These are phyloP conservation scores for Cantharis rufa DNA, from an alignment of 2,888 invertebrate species.

Conservation along the genomic window DNA sequence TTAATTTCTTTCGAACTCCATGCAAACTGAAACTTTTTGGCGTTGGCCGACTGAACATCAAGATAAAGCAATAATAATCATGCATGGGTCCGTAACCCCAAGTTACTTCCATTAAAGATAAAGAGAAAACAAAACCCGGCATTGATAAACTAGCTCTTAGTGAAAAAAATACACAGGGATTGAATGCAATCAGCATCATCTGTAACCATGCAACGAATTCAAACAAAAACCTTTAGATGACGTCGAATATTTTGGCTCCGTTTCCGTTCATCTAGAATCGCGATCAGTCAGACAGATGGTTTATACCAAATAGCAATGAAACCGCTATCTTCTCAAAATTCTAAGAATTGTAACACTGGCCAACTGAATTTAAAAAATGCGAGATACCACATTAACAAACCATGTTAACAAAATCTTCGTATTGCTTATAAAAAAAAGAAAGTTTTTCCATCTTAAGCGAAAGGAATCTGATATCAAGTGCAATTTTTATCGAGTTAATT, in stretches of 20 bases:
- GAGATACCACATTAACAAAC: conserved; percentile 11
- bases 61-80: neutral
- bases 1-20: neutral
- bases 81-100: neutral
- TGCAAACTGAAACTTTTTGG: neutral
- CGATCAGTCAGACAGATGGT: conserved; percentile 38
- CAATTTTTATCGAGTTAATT: neutral
- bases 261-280: conserved; percentile 35
- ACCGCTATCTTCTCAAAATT: conserved; percentile 31
- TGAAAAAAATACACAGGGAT: neutral
- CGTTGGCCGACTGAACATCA: neutral
- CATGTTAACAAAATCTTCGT: conserved; percentile 1
- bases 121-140: neutral
- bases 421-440: neutral
- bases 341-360: conserved; percentile 33
- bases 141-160: neutral
- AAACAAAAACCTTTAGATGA: conserved; percentile 30
- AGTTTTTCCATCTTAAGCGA: conserved; percentile 2
- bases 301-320: conserved; percentile 32
- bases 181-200: conserved; percentile 23
- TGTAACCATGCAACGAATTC: conserved; percentile 23
- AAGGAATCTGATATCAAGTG: neutral
- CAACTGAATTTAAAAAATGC: conserved; percentile 37
- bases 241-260: conserved; percentile 24
- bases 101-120: neutral